Base-by-base conservation (phyloP, 2,797 vertebrate species). In the Rhinella marina region DNA sequence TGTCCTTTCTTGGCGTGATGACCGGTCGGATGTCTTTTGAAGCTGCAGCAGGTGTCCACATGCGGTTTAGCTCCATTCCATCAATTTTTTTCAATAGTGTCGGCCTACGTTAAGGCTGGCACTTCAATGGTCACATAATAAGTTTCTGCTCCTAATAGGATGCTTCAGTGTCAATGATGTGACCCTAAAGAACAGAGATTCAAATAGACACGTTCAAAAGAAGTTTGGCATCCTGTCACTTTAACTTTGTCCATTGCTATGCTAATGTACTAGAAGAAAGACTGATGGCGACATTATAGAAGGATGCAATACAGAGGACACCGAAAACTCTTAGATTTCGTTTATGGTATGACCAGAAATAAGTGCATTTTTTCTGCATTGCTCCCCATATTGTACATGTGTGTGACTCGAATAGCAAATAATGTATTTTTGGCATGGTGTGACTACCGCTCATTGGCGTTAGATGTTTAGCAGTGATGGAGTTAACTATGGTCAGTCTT, bases 401-500 rank as follows among this genome's bases (percentile, higher is more conserved):
- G 1, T n/a, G 61, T 64, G 61, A 2, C 12, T 6, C 7, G 13
- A 70, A 29, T 32, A 32, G 12, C 6, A 7, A 73, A 41, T 73
- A 73, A 48, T n/a, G 12, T 76, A 17, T 50, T 7, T 50, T 77
- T 77, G 2, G 50, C 54, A 25, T 11, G 7, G 25, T 27, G n/a
- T 52, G 25, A 70, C 50, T 29, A 13, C 8, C 0, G 13, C 52
- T 57, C 8, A 16, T 75, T 72, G 29, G 29, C 14, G 21, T 8
- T 12, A 73, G 12, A n/a, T 52, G n/a, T 82, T 41, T 66, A 82
- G 88, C 85, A 83, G 29, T 80, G 41, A 62, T 59, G 68, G 73
- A 29, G 88, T 89, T 86, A 89, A 77, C 82, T 68, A 25, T 66
- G 70, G 52, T 54, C 68, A 56, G 50, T 27, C 70, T 50, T 73